Evolutionary conservation across 1,140 invertebrate genomes (phyloP).

Genomic region (Drosophila nasuta): DNA sequence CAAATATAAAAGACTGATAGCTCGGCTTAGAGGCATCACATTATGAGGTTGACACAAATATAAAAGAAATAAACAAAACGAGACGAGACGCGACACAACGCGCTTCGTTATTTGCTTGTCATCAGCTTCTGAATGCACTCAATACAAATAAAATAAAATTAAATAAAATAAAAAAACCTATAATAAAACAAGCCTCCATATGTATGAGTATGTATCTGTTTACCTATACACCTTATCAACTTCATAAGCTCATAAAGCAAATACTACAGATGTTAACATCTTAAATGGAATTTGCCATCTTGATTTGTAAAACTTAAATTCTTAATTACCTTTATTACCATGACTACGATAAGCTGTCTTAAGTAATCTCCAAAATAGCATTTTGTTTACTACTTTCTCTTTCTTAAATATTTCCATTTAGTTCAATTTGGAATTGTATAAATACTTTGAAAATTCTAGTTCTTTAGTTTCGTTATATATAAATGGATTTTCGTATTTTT

Average conservation of each 20-base stretch:
- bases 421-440: background rate
- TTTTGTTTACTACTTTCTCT: background rate
- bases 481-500: background rate
- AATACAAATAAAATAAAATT: slow-evolving; percentile 19
- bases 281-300: background rate
- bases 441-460: too few relatives aligned
- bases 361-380: too few relatives aligned
- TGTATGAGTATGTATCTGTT: background rate
- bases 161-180: slow-evolving; percentile 6
- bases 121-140: slow-evolving; percentile 24
- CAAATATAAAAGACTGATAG: slow-evolving; percentile 71
- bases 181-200: background rate
- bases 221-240: background rate
- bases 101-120: slow-evolving; percentile 48
- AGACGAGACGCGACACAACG: slow-evolving; percentile 15
- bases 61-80: slow-evolving; percentile 59
- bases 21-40: slow-evolving; percentile 68
- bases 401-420: background rate
- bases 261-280: background rate
- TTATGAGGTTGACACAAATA: slow-evolving; percentile 70
- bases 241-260: slow-evolving; percentile 1
- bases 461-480: too few relatives aligned
- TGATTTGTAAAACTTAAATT: too few relatives aligned
- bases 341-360: background rate
- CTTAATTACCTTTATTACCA: background rate